phyloP scores from a whole-genome alignment of 2,113 vertebrate species.

The Tauraco erythrolophus region DNA sequence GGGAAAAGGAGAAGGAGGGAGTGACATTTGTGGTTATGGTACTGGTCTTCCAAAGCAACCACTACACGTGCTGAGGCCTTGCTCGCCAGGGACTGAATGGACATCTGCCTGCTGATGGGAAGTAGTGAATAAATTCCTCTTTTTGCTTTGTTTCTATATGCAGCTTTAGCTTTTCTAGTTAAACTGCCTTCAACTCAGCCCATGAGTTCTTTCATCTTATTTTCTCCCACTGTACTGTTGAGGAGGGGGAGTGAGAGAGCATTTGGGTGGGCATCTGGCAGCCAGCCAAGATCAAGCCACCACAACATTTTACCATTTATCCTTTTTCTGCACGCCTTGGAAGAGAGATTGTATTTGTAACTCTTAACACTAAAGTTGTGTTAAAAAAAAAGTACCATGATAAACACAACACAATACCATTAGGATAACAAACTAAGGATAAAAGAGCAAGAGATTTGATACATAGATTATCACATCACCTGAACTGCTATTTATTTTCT shows the following conservation, averaged over 20 bases:
- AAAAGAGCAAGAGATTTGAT: background rate
- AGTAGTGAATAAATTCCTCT: background rate
- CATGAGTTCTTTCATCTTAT: background rate
- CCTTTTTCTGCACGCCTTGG: background rate
- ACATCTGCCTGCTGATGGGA: background rate
- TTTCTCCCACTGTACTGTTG: background rate
- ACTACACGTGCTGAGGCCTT: fast-evolving
- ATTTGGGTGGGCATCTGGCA: background rate
- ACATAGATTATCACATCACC: background rate
- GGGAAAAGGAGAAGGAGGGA: background rate
- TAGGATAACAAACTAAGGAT: background rate
- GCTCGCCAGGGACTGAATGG: background rate
- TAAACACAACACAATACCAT: background rate
- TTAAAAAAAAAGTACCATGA: background rate
- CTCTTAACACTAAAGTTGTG: background rate
- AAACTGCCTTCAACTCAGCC: background rate
- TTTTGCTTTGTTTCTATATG: background rate
- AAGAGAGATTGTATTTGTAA: background rate
- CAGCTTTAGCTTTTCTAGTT: background rate
- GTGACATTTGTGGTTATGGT: background rate
- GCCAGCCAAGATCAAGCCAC: background rate
- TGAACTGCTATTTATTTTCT: background rate
- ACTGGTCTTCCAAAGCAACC: background rate
- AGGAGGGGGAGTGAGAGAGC: background rate
- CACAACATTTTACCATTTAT: background rate